Percentiles rank a stretch among this genome's conserved stretches.
These are phyloP conservation scores for Zaprionus kolodkinae DNA, from an alignment of 1,140 invertebrate species.

Conservation along the genomic window DNA sequence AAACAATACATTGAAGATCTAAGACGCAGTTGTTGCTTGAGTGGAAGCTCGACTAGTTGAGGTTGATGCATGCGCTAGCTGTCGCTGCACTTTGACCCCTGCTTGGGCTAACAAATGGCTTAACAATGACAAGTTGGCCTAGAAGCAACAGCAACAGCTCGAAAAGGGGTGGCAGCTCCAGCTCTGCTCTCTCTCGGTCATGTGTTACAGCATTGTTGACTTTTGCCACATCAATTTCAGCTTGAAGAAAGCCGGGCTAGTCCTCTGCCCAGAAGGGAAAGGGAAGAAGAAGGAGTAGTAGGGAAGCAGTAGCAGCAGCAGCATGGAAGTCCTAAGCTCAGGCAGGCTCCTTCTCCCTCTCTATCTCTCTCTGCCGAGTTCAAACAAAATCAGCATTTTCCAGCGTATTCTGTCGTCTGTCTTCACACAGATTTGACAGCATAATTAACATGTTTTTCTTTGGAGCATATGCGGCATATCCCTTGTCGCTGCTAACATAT, in stretches of 20 bases:
- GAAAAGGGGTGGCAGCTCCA: not conserved
- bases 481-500: not conserved
- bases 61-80: slow-evolving; percentile 23
- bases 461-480: slow-evolving; percentile 5
- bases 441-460: slow-evolving; percentile 44
- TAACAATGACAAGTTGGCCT: slow-evolving; percentile 34
- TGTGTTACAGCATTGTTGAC: slow-evolving; percentile 44
- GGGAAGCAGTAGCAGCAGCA: no score
- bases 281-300: not conserved
- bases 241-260: not conserved
- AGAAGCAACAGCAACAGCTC: not conserved
- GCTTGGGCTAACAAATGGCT: slow-evolving; percentile 33
- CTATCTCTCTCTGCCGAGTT: no score
- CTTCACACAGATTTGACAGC: slow-evolving; percentile 30
- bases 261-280: not conserved
- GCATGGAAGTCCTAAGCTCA: no score
- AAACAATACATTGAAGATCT: no score
- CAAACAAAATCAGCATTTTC: slow-evolving; percentile 29
- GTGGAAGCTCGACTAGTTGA: not conserved
- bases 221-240: slow-evolving; percentile 43
- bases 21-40: no score
- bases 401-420: not conserved
- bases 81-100: slow-evolving; percentile 28
- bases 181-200: slow-evolving; percentile 11
- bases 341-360: no score